phyloP scores from a whole-genome alignment of 2,888 invertebrate genomes.

The Limnephilus rhombicus region DNA sequence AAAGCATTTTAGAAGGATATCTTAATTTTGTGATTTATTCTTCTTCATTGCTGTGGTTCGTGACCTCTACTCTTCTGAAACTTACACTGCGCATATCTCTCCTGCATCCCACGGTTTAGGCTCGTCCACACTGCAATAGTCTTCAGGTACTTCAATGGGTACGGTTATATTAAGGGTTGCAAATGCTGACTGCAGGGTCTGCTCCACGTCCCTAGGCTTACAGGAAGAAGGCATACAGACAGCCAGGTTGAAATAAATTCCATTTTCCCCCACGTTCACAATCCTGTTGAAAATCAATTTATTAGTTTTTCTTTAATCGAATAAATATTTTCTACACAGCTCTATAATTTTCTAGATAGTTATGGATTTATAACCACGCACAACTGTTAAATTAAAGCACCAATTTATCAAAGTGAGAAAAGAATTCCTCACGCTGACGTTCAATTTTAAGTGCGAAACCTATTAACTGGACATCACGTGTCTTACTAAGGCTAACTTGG shows the following conservation, averaged over 20 bases:
- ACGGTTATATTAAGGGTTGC: neutral
- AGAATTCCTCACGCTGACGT: too few relatives aligned
- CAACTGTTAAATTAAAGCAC: too few relatives aligned
- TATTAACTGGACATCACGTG: too few relatives aligned
- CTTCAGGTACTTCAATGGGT: neutral
- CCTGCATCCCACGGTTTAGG: neutral
- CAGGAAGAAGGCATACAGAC: constrained; percentile 56
- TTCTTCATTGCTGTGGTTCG: too few relatives aligned
- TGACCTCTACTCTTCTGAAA: neutral
- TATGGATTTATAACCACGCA: too few relatives aligned
- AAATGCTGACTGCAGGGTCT: neutral
- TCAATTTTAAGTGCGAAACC: too few relatives aligned
- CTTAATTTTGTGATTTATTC: too few relatives aligned
- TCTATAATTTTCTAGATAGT: too few relatives aligned
- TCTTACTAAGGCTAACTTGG: too few relatives aligned
- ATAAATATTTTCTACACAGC: too few relatives aligned
- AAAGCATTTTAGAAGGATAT: too few relatives aligned
- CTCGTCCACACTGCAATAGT: constrained; percentile 10
- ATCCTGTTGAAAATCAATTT: neutral
- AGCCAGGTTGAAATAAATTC: constrained; percentile 28
- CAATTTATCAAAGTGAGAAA: too few relatives aligned
- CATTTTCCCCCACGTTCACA: neutral
- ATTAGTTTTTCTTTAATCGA: neutral
- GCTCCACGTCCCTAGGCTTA: constrained; percentile 8
- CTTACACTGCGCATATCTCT: constrained; percentile 53